Conservation (phyloP, 2,888 invertebrate genomes). For the Phyllotreta striolata region DNA sequence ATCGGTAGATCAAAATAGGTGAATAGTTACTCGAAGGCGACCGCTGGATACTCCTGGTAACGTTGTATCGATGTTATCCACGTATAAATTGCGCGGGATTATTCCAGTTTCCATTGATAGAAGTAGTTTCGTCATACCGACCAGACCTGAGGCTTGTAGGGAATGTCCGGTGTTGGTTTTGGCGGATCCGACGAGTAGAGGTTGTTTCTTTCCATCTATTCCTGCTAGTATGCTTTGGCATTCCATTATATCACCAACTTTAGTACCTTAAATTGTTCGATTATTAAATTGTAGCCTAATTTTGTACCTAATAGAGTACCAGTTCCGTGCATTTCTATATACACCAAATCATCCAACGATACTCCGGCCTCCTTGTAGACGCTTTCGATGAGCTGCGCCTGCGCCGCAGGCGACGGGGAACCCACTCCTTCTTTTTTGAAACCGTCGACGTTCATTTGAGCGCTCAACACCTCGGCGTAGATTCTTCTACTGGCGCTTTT, state of each 20-base stretch:
- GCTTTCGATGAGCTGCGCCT: conserved; percentile 68
- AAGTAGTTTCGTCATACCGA: conserved; percentile 68
- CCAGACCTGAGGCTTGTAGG: conserved; percentile 63
- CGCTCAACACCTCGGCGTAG: conserved; percentile 61
- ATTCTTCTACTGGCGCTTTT: conserved; percentile 50
- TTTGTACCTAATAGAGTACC: conserved; percentile 58
- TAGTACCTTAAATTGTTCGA: conserved; percentile 60
- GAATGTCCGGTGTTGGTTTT: conserved; percentile 63
- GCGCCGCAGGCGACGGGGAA: conserved; percentile 62
- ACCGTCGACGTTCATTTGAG: conserved; percentile 56
- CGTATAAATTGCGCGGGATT: conserved; percentile 78
- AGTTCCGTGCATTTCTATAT: conserved; percentile 87
- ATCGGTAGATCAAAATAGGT: no score
- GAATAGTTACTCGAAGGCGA: conserved; percentile 57
- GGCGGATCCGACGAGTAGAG: conserved; percentile 67
- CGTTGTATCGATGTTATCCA: conserved; percentile 65
- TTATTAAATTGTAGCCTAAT: no score
- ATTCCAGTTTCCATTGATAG: conserved; percentile 72
- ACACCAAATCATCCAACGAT: conserved; percentile 74
- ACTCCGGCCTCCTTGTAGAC: conserved; percentile 75
- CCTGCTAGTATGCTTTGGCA: conserved; percentile 30
- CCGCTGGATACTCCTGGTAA: conserved; percentile 64
- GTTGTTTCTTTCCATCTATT: conserved; percentile 59
- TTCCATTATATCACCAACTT: conserved; percentile 46
- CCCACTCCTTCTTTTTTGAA: conserved; percentile 56